A percentile compares a stretch with the other conserved stretches of the same genome.
These are phyloP conservation scores for Iphiclides podalirius DNA, from an alignment of 2,888 invertebrate genomes.

Conservation along the genomic window DNA sequence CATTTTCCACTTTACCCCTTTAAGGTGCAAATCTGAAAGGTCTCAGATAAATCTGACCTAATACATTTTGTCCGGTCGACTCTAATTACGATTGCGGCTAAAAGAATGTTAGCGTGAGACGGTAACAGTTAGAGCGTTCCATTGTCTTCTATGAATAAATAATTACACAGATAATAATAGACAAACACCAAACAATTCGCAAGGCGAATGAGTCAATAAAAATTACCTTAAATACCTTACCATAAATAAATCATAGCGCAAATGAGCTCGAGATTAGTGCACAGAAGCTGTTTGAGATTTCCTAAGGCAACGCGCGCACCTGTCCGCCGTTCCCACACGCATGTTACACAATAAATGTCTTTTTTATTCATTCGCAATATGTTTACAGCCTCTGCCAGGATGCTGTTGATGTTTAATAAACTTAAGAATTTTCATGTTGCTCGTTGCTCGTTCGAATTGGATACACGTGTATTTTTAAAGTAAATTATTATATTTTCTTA, in stretches of 20 bases:
- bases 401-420: constrained; percentile 42
- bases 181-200: too few species aligned
- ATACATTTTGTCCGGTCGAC: too few species aligned
- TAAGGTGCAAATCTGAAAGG: too few species aligned
- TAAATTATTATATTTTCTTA: too few species aligned
- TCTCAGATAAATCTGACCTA: too few species aligned
- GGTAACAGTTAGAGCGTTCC: constrained; percentile 15
- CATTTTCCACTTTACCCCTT: too few species aligned
- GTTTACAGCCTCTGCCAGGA: constrained; percentile 53
- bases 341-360: constrained; percentile 63
- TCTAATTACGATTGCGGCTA: too few species aligned
- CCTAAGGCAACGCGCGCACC: constrained; percentile 59
- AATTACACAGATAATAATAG: constrained; percentile 23
- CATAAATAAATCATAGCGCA: constrained; percentile 22
- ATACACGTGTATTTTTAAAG: too few species aligned
- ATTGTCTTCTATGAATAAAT: constrained; percentile 17
- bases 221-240: constrained; percentile 1
- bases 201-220: constrained; percentile 15
- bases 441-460: background rate
- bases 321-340: constrained; percentile 65
- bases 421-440: constrained; percentile 14
- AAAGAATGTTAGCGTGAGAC: background rate
- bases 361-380: constrained; percentile 65
- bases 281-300: constrained; percentile 63
- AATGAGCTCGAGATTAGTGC: constrained; percentile 33